These are phyloP conservation scores for Bovichtus variegatus DNA, from an alignment of 2,797 vertebrate species.

Conservation along the genomic window DNA sequence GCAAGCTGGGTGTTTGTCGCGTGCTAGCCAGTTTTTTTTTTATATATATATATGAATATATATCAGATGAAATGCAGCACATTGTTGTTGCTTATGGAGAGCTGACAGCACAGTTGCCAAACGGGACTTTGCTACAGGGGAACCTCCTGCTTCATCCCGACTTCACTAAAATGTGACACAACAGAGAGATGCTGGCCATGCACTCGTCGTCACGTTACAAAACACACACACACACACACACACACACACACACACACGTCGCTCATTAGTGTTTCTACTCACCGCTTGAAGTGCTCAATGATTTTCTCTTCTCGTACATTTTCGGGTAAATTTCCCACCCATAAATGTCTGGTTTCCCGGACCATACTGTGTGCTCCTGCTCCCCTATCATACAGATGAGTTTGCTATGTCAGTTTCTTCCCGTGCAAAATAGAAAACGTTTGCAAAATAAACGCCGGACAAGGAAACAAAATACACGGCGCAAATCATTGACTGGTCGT, in stretches of 20 bases:
- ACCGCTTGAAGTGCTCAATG: conserved; percentile 99
- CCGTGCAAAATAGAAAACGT: conserved; percentile 76
- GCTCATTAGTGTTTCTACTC: conserved; percentile 81
- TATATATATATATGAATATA: too few relatives aligned
- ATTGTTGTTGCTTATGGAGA: conserved; percentile 45
- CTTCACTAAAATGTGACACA: conserved; percentile 74
- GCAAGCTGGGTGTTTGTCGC: conserved; percentile 29
- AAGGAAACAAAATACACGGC: conserved; percentile 54
- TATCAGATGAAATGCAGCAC: conserved; percentile 46
- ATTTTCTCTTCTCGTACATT: conserved; percentile 99
- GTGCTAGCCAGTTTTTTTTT: conserved; percentile 13
- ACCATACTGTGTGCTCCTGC: conserved; percentile 94
- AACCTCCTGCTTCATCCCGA: conserved; percentile 77
- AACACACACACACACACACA: conserved; percentile 33
- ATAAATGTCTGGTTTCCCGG: conserved; percentile 99
- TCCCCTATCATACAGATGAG: conserved; percentile 87
- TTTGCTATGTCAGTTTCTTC: conserved; percentile 77
- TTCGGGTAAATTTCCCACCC: conserved; percentile 99
- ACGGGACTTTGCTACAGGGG: conserved; percentile 70
- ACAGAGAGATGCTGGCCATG: conserved; percentile 65
- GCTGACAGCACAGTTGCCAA: conserved; percentile 77
- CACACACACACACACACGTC: conserved; percentile 6
- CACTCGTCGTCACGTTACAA: conserved; percentile 48
- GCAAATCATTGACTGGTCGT: conserved; percentile 79
- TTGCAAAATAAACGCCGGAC: conserved; percentile 69